A percentile compares a stretch with the other conserved stretches of the same genome.
These are phyloP conservation scores for Napeogenes inachia DNA, from an alignment of 2,888 invertebrate genomes.

Conservation along the genomic window DNA sequence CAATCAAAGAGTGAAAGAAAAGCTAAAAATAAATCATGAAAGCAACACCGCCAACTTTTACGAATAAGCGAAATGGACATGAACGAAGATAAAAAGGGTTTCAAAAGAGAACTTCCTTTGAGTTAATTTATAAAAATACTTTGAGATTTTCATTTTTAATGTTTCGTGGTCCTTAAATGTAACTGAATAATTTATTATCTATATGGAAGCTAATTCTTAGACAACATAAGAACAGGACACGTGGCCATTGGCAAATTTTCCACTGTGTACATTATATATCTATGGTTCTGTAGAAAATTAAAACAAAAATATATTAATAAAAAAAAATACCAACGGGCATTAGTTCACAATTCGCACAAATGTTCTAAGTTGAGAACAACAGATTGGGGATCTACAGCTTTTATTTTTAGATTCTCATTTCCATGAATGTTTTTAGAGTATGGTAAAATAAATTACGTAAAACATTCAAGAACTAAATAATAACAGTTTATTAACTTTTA, in stretches of 20 bases:
- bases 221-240: too few species aligned
- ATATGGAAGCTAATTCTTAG: not conserved
- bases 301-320: too few species aligned
- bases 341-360: slow-evolving; percentile 38
- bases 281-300: too few species aligned
- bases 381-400: too few species aligned
- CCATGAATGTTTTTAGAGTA: too few species aligned
- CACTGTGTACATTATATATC: too few species aligned
- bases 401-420: too few species aligned
- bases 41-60: slow-evolving; percentile 27
- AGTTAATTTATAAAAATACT: slow-evolving; percentile 31
- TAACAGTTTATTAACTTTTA: too few species aligned
- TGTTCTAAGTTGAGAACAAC: not conserved
- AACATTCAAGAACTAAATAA: too few species aligned
- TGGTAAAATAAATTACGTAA: too few species aligned
- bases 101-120: slow-evolving; percentile 33
- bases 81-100: slow-evolving; percentile 32
- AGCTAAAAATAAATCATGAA: slow-evolving; percentile 26
- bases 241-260: too few species aligned
- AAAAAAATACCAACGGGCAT: slow-evolving; percentile 31
- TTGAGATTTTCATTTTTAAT: slow-evolving; percentile 36
- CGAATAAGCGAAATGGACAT: slow-evolving; percentile 33
- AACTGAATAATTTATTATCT: slow-evolving; percentile 13
- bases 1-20: slow-evolving; percentile 20
- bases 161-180: slow-evolving; percentile 31